phyloP scores from a whole-genome alignment of 2,113 vertebrate species.

The Tangachromis dhanisi region DNA sequence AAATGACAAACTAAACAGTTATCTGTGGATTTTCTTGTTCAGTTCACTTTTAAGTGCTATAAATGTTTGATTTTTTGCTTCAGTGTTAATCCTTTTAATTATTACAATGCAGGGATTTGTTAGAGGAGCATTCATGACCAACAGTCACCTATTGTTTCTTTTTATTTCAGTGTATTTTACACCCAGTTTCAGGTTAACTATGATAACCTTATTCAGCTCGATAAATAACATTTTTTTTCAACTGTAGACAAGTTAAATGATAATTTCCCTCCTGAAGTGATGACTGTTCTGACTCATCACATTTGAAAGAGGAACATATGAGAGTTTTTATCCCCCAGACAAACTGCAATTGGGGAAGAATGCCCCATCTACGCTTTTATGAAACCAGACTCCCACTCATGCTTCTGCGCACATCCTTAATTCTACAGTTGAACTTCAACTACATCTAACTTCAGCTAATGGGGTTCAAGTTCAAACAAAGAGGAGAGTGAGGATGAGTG shows the following conservation, averaged over 20 bases:
- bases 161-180: background rate
- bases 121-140: background rate
- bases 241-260: background rate
- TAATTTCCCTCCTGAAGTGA: background rate
- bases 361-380: background rate
- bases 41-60: background rate
- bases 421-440: constrained; percentile 7
- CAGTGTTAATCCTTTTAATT: background rate
- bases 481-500: background rate
- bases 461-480: constrained; percentile 39
- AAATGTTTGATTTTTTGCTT: background rate
- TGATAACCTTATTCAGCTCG: background rate
- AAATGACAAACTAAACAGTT: background rate
- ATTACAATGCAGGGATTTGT: background rate
- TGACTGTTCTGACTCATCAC: background rate
- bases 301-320: constrained; percentile 1
- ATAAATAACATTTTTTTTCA: background rate
- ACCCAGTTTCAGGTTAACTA: background rate
- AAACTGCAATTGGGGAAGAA: background rate
- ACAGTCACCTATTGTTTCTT: background rate
- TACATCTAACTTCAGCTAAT: background rate
- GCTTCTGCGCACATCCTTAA: background rate
- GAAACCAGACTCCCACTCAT: constrained; percentile 8
- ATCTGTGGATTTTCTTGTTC: background rate
- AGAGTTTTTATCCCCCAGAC: background rate